Conservation (phyloP, 2,888 invertebrate species). For the Nephrotoma appendiculata region DNA sequence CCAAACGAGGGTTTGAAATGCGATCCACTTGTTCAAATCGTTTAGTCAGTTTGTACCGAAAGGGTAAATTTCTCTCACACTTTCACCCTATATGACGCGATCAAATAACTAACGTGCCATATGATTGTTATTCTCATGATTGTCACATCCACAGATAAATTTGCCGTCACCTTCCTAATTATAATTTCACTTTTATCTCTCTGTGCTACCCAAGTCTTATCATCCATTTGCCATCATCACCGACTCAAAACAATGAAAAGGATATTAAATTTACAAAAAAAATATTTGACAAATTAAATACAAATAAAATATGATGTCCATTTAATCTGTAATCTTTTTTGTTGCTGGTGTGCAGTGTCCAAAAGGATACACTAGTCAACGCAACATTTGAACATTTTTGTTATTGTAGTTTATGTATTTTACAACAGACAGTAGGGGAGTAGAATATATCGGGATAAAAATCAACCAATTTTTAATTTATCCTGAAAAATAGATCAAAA, state of each 20-base stretch:
- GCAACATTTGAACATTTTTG: not conserved
- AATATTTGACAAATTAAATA: not conserved
- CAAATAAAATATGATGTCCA: not conserved
- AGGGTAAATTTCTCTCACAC: not conserved
- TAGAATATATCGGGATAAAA: not conserved
- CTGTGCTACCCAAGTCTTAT: not conserved
- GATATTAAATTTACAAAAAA: not conserved
- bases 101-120: not conserved
- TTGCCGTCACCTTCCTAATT: not conserved
- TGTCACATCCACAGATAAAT: not conserved
- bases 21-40: not conserved
- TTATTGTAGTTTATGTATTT: not conserved
- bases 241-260: not conserved
- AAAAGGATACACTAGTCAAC: not conserved
- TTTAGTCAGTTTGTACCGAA: not conserved
- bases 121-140: not conserved
- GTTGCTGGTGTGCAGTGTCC: not conserved
- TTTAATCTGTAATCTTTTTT: not conserved
- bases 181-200: not conserved
- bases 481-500: not conserved
- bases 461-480: not conserved
- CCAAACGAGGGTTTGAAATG: not conserved
- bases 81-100: not conserved
- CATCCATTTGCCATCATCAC: not conserved
- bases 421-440: not conserved